Evolutionary conservation across 2,113 vertebrate genomes (phyloP), one percentile per base, ranked within the genome.

Genomic region (Cyprinodon tularosa): DNA sequence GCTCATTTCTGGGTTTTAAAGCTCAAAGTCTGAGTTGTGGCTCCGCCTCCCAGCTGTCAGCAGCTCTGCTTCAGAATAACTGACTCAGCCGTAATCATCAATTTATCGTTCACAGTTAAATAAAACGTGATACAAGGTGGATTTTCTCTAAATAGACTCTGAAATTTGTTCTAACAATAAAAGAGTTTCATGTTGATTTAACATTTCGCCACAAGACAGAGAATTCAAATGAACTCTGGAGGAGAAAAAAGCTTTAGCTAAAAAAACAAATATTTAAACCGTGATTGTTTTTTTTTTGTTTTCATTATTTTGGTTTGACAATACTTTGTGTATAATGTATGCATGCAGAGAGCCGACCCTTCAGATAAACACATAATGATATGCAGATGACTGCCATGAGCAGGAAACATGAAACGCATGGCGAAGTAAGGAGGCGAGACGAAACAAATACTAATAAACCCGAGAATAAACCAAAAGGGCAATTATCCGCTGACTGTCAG

Each of bases 281-380:
- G 29, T 29, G 29, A 29, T 29, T 29, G 29, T 29, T 29, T 29
- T 29, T 29, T 29, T 29, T 29, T 29, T 29, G 29, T 29, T 29
- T 29, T 29, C 29, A 76, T 77, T 15, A 57, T 85, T 84, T 80
- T 68, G 79, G 66, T 80, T n/a, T 72, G 72, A 74, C 65, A 77
- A 13, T 53, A 47, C 59, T 77, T 89, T 72, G 88, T 90, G 86
- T 91, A 83, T 87, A 88, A 90, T 87, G 68, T 68, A 91, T 71
- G 63, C 4, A 80, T 82, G 85, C 53, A 83, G 45, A 76, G 74
- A 86, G 76, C 36, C 68, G 59, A 45, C 69, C 77, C 80, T 42
- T 63, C 69, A 81, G 86, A 66, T 29, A 78, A 82, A 79, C 68
- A 40, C 85, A 72, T 87, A 66, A 90, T 89, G 40, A 67, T 62